These are phyloP conservation scores for Camponotus fellah DNA, from an alignment of 2,888 invertebrate species.

Conservation along the genomic window DNA sequence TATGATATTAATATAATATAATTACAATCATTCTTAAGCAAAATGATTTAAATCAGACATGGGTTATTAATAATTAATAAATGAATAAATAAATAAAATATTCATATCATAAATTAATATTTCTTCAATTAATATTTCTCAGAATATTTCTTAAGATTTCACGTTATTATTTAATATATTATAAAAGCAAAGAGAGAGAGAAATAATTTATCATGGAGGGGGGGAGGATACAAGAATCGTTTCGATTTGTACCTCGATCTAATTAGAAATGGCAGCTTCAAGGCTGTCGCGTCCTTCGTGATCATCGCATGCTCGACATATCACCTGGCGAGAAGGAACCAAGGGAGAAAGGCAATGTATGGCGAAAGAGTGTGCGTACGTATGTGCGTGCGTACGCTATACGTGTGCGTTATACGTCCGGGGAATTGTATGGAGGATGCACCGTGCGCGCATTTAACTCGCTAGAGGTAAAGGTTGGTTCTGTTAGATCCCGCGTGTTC, in stretches of 20 bases:
- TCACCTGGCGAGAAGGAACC: constrained; percentile 32
- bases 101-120: constrained; percentile 5
- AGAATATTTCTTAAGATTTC: neutral
- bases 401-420: neutral
- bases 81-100: neutral
- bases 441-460: constrained; percentile 48
- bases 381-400: neutral
- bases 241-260: constrained; percentile 42
- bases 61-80: neutral
- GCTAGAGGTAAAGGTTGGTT: constrained; percentile 39
- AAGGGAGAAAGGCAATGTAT: constrained; percentile 46
- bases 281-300: constrained; percentile 55
- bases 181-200: too few relatives aligned
- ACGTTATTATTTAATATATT: neutral
- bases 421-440: constrained; percentile 47
- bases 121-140: too few relatives aligned
- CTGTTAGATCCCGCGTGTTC: constrained; percentile 30
- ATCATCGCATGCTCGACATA: constrained; percentile 54
- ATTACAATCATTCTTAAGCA: too few relatives aligned
- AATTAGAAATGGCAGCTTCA: constrained; percentile 47
- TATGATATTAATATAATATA: too few relatives aligned
- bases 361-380: constrained; percentile 15
- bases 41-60: neutral
- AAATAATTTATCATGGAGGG: neutral
- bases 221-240: neutral